phyloP scores from a whole-genome alignment of 2,113 vertebrate genomes.

The Fulica atra region DNA sequence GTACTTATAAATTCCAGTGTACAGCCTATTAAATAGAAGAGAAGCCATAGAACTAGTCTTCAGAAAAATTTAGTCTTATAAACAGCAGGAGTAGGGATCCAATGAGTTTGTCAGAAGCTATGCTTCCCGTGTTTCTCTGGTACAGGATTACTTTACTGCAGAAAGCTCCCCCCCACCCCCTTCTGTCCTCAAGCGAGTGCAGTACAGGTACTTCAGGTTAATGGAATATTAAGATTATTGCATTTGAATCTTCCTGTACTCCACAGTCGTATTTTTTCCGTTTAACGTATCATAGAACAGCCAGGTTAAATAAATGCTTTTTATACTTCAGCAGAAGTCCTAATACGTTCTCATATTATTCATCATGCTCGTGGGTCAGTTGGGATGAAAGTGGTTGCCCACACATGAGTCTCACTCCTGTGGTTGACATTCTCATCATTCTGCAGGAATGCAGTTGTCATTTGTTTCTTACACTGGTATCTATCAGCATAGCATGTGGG shows the following conservation, averaged over 20 bases:
- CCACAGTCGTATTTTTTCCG: not conserved
- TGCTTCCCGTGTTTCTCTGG: not conserved
- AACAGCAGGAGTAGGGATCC: not conserved
- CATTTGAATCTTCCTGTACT: not conserved
- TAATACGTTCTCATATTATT: conserved; percentile 5
- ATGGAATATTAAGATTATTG: not conserved
- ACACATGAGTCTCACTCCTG: conserved; percentile 36
- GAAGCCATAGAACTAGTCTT: not conserved
- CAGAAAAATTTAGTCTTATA: not conserved
- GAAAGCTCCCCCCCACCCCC: not conserved
- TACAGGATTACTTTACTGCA: not conserved
- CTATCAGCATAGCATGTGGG: not conserved
- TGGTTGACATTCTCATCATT: conserved; percentile 20
- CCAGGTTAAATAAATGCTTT: conserved; percentile 1
- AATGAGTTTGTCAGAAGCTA: not conserved
- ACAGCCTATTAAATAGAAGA: not conserved
- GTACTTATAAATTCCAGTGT: not conserved
- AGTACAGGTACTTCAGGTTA: not conserved
- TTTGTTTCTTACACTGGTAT: conserved; percentile 27
- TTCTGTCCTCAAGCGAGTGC: not conserved
- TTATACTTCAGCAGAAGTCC: not conserved
- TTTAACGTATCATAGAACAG: not conserved
- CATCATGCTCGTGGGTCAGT: not conserved
- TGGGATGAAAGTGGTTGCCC: conserved; percentile 33
- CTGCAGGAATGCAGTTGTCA: conserved; percentile 17